Evolutionary conservation across 2,113 vertebrate species (phyloP), one percentile per base, ranked within the genome.

Genomic region (Trematomus loennbergii): DNA sequence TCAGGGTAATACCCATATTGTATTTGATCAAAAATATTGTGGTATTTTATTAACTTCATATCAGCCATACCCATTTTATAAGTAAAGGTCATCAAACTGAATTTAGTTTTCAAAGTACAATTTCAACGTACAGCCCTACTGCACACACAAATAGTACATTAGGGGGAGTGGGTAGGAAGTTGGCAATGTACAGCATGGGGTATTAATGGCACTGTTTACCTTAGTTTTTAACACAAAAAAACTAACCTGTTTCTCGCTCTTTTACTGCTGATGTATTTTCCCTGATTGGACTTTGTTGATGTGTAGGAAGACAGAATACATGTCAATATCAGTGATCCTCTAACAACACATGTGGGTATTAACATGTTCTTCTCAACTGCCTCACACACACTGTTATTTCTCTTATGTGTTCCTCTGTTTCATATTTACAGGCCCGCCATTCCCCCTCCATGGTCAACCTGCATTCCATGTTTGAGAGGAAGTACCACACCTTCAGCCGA

Each of bases 381-480:
- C 3, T 4, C 48, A 4, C 43, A 5, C 74, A 29, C 11, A 16
- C 43, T n/a, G 33, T 15, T 58, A 3, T 65, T 25, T 64, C 3
- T 59, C 22, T 82, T 13, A n/a, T 8, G 65, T 3, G 13, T 65
- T 6, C n/a, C 3, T 58, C 2, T 63, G 17, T 49, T 33, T 60
- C 67, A 12, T 79, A 0, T 60, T 75, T 79, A 2, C 84, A 99
- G 98, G 94, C 94, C 18, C 76, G 93, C 63, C 94, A 95, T 63
- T 99, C 98, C 52, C 98, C 97, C 15, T 99, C 98, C 62, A 96
- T 98, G 95, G 91, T 98, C 94, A 96, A 92, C 65, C 95, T 99
- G 81, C 94, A 95, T 1, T 96, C 97, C 10, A 83, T 96, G 91
- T 98, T 99, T 94, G 97, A 98, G 90, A 96, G 93, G 75, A 97